phyloP scores from a whole-genome alignment of 2,888 invertebrate genomes.

The Oxycera nigricornis region DNA sequence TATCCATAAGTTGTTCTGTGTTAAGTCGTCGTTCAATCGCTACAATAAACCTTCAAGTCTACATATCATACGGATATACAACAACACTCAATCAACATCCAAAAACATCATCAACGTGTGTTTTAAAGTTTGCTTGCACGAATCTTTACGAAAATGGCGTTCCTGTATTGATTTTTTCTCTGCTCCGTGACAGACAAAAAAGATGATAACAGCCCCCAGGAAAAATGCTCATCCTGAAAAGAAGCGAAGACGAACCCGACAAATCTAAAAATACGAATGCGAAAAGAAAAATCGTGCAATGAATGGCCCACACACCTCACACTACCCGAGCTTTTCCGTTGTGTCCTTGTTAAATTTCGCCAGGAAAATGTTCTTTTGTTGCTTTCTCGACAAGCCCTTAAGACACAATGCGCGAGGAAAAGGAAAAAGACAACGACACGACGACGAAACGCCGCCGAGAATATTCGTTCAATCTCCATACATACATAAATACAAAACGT shows the following conservation, averaged over 20 bases:
- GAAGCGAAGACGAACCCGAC: background rate
- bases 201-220: conserved; percentile 33
- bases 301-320: background rate
- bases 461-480: background rate
- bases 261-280: background rate
- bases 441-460: background rate
- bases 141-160: conserved; percentile 24
- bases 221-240: conserved; percentile 30
- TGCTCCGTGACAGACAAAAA: conserved; percentile 32
- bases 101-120: background rate
- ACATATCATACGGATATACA: no score
- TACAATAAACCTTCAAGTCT: no score
- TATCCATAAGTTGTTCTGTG: no score
- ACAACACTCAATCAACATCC: no score
- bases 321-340: background rate
- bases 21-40: no score
- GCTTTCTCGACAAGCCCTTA: conserved; percentile 25
- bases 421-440: background rate
- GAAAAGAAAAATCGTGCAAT: conserved; percentile 6
- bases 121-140: conserved; percentile 1
- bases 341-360: conserved; percentile 29
- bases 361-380: conserved; percentile 35
- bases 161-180: conserved; percentile 29
- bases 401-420: conserved; percentile 15
- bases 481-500: background rate